These are phyloP conservation scores for Drosophila virilis DNA, from an alignment of 1,140 invertebrate species.

Conservation along the genomic window DNA sequence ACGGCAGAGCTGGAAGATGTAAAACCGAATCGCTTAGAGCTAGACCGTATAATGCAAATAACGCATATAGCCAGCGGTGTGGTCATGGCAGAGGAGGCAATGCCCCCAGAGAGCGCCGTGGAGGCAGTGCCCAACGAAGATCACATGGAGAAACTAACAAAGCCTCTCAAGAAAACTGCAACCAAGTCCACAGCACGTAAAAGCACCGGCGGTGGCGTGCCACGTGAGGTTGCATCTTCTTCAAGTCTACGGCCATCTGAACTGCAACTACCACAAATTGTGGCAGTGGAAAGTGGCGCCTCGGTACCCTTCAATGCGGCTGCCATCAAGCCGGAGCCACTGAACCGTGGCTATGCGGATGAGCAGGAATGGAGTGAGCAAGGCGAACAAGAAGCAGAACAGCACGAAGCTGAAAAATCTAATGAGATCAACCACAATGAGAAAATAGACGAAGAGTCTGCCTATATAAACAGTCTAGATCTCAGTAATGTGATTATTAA, in stretches of 20 bases:
- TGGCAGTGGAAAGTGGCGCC: conserved; percentile 59
- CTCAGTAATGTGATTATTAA: conserved; percentile 67
- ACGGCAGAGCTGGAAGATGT: conserved; percentile 56
- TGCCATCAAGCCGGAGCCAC: conserved; percentile 71
- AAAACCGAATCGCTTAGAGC: conserved; percentile 72
- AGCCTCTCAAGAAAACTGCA: neutral
- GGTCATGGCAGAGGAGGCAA: conserved; percentile 63
- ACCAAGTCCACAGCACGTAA: conserved; percentile 62
- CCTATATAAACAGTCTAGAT: conserved; percentile 66
- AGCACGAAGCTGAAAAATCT: neutral
- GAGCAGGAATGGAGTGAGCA: conserved; percentile 23
- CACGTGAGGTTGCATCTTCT: neutral
- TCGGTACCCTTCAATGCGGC: conserved; percentile 41
- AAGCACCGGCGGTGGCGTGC: conserved; percentile 48
- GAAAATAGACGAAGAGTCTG: conserved; percentile 54
- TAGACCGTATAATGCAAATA: conserved; percentile 74
- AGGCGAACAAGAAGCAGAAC: neutral
- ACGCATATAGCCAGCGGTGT: conserved; percentile 70
- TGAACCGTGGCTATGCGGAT: conserved; percentile 61
- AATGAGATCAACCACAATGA: conserved; percentile 65
- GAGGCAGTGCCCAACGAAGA: conserved; percentile 45
- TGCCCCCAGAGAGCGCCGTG: conserved; percentile 36
- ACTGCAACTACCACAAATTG: conserved; percentile 59
- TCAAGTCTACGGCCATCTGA: neutral
- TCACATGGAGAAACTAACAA: neutral